Conservation (phyloP, 2,888 invertebrate genomes). For the Agrotis ipsilon region DNA sequence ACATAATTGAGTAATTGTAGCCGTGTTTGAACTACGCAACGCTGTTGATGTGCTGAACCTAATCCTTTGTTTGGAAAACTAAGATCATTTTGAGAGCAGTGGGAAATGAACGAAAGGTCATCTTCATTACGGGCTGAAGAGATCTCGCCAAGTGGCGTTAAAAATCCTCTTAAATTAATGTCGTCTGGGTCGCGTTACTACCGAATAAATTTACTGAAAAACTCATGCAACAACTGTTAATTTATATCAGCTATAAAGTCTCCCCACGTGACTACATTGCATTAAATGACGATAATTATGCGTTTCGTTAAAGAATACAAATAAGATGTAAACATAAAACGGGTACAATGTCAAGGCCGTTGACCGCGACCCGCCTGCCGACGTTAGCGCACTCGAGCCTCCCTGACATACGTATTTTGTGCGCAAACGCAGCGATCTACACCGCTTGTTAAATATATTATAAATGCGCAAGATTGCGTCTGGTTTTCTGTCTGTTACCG, state of each 20-base stretch:
- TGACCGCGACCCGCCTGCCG: constrained; percentile 83
- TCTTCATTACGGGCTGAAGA: constrained; percentile 46
- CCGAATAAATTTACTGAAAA: constrained; percentile 62
- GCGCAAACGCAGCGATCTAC: constrained; percentile 55
- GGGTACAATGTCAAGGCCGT: constrained; percentile 87
- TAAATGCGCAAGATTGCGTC: background rate
- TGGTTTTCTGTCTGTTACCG: background rate
- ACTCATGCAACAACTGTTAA: constrained; percentile 54
- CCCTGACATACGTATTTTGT: constrained; percentile 60
- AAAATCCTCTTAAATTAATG: constrained; percentile 53
- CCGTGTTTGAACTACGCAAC: constrained; percentile 9
- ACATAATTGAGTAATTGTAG: constrained; percentile 13
- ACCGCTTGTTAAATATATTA: constrained; percentile 17
- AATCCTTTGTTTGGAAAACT: constrained; percentile 33
- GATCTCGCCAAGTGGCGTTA: constrained; percentile 42
- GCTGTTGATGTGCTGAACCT: constrained; percentile 1
- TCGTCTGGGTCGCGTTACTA: constrained; percentile 57
- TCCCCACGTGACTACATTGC: constrained; percentile 71
- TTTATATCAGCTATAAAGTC: constrained; percentile 69
- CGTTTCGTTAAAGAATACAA: constrained; percentile 74
- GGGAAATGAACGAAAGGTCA: constrained; percentile 45
- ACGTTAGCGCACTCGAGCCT: constrained; percentile 57
- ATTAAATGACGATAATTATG: constrained; percentile 74
- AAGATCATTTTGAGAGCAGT: constrained; percentile 25
- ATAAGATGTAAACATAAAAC: constrained; percentile 78